phyloP scores from a whole-genome alignment of 2,797 vertebrate genomes.

The Melanotaenia maccullochi region DNA sequence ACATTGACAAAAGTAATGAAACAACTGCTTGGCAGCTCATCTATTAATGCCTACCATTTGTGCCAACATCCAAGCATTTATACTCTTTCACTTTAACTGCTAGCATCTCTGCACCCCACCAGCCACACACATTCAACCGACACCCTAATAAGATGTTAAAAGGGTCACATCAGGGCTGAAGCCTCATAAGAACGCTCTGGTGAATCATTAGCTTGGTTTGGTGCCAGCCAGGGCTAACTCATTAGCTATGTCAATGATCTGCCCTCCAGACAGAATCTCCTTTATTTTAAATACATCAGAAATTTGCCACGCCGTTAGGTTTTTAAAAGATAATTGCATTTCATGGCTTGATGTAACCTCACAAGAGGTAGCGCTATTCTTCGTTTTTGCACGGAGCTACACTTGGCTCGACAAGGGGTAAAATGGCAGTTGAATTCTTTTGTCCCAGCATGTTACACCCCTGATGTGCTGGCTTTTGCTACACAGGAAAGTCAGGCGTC shows the following conservation, averaged over 20 bases:
- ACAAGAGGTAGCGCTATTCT: conserved; percentile 34
- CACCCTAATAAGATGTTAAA: conserved; percentile 39
- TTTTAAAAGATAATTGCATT: conserved; percentile 64
- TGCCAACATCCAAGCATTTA: conserved; percentile 18
- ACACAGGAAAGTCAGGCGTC: conserved; percentile 65
- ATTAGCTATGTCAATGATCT: conserved; percentile 66
- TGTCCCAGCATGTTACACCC: conserved; percentile 58
- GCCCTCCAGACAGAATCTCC: conserved; percentile 63
- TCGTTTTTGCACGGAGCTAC: conserved; percentile 30
- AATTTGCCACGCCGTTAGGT: conserved; percentile 44
- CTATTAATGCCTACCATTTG: conserved; percentile 47
- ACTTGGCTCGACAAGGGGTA: conserved; percentile 40
- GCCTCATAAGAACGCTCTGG: conserved; percentile 47
- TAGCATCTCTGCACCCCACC: conserved; percentile 9
- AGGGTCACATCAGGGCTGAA: conserved; percentile 30
- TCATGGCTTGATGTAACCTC: conserved; percentile 49
- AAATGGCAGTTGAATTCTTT: conserved; percentile 69
- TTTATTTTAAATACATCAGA: conserved; percentile 63
- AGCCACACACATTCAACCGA: conserved; percentile 3
- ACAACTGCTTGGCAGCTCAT: conserved; percentile 48
- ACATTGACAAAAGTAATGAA: conserved; percentile 48
- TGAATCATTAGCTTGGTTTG: conserved; percentile 69
- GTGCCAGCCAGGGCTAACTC: conserved; percentile 60
- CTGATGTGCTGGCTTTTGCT: conserved; percentile 49
- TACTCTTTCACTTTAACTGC: neutral